phyloP scores from a whole-genome alignment of 1,140 invertebrate genomes.

The Drosophila lacteicornis region DNA sequence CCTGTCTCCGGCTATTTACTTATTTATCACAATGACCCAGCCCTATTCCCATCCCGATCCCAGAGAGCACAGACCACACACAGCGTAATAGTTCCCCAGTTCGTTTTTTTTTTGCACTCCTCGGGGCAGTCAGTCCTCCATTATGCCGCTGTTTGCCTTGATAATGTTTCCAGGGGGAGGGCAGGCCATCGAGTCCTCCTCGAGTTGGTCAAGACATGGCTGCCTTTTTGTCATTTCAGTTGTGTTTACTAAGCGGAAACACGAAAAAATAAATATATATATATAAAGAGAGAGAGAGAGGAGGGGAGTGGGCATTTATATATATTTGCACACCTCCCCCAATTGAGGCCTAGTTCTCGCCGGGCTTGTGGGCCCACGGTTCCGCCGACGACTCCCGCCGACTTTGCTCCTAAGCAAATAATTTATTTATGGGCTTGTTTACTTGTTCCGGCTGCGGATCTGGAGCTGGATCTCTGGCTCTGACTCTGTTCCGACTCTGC shows the following conservation, averaged over 20 bases:
- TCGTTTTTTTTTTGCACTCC: conserved; percentile 37
- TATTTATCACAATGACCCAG: conserved; percentile 80
- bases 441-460: conserved; percentile 57
- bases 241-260: conserved; percentile 80
- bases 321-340: conserved; percentile 60
- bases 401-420: conserved; percentile 69
- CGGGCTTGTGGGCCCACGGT: conserved; percentile 1
- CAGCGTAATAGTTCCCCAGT: conserved; percentile 54
- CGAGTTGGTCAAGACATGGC: conserved; percentile 51
- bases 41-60: conserved; percentile 52
- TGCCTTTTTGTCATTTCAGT: conserved; percentile 82
- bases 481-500: neutral
- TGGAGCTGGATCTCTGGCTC: conserved; percentile 9
- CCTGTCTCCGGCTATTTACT: conserved; percentile 73
- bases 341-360: conserved; percentile 49
- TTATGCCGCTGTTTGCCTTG: conserved; percentile 80
- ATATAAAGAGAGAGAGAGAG: conserved; percentile 18
- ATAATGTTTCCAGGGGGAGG: conserved; percentile 60
- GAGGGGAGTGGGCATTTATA: conserved; percentile 20
- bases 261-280: conserved; percentile 47
- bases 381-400: neutral
- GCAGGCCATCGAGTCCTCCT: conserved; percentile 1
- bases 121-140: conserved; percentile 54
- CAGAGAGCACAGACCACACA: conserved; percentile 76
- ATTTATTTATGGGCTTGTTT: conserved; percentile 82